Base-by-base conservation (phyloP, 2,888 invertebrate species). In the Cryptocephalus moraei region DNA sequence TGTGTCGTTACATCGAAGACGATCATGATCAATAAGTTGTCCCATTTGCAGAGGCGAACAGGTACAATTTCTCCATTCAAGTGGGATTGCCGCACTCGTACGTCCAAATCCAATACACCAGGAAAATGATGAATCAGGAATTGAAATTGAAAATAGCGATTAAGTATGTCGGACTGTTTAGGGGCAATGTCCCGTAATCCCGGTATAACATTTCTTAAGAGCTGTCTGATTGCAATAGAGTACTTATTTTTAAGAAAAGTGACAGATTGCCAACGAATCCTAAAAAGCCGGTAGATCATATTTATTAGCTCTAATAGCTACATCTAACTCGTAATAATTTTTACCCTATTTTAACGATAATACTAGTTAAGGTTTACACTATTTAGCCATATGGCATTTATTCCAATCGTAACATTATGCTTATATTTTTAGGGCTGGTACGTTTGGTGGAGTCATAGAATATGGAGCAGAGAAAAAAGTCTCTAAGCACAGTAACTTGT, bases 391-490 rank as follows among this genome's bases (percentile, higher is more conserved):
- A n/a, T n/a, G n/a, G 9, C 8, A 46, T 33, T 46, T n/a, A 44
- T 9, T 33, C n/a, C n/a, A n/a, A n/a, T n/a, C n/a, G n/a, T n/a
- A n/a, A n/a, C n/a, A n/a, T n/a, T n/a, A n/a, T n/a, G n/a, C n/a
- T n/a, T n/a, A n/a, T 45, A 43, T 47, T 67, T 68, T n/a, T 65
- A 91, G 90, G 69, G 74, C 81, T 40, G 91, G 93, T 10, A 89
- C 91, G 1, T 89, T 91, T 68, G 94, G 94, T 8, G 84, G 84
- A 3, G 74, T 87, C 47, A 73, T 91, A 1, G 94, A 95, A 65
- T 95, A 93, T 65, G 93, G 93, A 0, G 86, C 87, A 1, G 93
- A 95, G 64, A 94, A 93, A 62, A 91, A 90, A 67, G 80, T 96
- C 32, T 91, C 94, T 0, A 84, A 91, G 67, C 89, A 92, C 62